Conservation (phyloP, 2,113 vertebrate genomes). For the Pteruthius melanotis region DNA sequence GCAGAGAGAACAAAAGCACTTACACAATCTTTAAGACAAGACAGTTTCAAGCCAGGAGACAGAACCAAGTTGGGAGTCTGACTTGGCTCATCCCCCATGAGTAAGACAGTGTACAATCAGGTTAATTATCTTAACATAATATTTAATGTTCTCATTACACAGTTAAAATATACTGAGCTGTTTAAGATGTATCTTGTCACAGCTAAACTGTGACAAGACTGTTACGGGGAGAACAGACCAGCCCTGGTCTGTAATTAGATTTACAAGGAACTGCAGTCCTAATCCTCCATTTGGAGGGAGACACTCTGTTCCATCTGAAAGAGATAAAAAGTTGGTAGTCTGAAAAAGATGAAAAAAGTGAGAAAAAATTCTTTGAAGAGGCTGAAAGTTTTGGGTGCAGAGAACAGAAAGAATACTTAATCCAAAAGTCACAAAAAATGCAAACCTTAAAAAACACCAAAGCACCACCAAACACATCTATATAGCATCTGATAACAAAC, state of each 20-base stretch:
- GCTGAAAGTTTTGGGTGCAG: background rate
- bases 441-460: background rate
- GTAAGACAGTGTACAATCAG: background rate
- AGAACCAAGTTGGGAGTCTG: background rate
- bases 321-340: background rate
- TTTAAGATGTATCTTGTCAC: background rate
- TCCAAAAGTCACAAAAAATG: background rate
- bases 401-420: background rate
- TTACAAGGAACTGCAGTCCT: background rate
- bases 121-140: background rate
- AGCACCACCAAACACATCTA: background rate
- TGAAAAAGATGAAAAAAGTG: background rate
- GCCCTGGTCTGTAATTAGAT: background rate
- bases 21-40: background rate
- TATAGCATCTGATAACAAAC: background rate
- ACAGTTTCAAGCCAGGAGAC: background rate
- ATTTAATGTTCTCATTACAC: background rate
- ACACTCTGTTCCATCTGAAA: background rate
- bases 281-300: background rate
- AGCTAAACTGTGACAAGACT: background rate
- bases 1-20: background rate
- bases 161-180: background rate
- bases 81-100: background rate
- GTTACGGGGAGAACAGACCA: background rate
- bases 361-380: background rate